These are phyloP conservation scores for Volucella inflata DNA, from an alignment of 2,888 invertebrate species.

Conservation along the genomic window DNA sequence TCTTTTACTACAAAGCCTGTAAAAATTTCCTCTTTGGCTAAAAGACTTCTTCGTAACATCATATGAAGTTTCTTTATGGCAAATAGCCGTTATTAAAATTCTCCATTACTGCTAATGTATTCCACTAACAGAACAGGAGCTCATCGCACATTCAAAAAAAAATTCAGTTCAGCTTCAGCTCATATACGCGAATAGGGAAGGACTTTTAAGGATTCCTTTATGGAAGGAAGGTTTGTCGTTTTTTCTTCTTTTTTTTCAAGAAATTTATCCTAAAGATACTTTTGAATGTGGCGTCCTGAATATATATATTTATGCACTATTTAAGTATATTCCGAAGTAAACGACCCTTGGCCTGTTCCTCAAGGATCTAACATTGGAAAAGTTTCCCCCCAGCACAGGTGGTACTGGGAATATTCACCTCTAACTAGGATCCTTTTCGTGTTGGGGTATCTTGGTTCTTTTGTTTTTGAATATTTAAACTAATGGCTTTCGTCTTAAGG, in stretches of 20 bases:
- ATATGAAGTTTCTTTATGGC: slow-evolving; percentile 25
- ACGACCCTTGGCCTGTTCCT: slow-evolving; percentile 1
- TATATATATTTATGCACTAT: neutral
- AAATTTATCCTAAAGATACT: slow-evolving; percentile 31
- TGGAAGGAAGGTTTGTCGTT: neutral
- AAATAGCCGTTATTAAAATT: slow-evolving; percentile 36
- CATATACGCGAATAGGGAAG: slow-evolving; percentile 3
- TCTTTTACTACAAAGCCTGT: neutral
- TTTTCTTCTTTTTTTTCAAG: neutral
- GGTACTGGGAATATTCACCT: slow-evolving; percentile 37
- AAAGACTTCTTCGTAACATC: slow-evolving; percentile 8
- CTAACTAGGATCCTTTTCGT: neutral
- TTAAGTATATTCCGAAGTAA: slow-evolving; percentile 8
- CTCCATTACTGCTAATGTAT: slow-evolving; percentile 49
- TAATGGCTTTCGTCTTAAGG: slow-evolving; percentile 32
- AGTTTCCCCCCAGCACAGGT: slow-evolving; percentile 23
- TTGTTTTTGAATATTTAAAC: slow-evolving; percentile 33
- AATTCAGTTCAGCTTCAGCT: neutral
- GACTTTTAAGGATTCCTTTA: slow-evolving; percentile 25
- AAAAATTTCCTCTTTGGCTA: neutral
- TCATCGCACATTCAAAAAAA: slow-evolving; percentile 10
- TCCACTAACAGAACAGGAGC: slow-evolving; percentile 37
- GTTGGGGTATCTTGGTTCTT: slow-evolving; percentile 14
- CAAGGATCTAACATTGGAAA: slow-evolving; percentile 31
- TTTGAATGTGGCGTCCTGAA: slow-evolving; percentile 1